Conservation (phyloP, 2,113 vertebrate species). For the Rhabdornis inornatus region DNA sequence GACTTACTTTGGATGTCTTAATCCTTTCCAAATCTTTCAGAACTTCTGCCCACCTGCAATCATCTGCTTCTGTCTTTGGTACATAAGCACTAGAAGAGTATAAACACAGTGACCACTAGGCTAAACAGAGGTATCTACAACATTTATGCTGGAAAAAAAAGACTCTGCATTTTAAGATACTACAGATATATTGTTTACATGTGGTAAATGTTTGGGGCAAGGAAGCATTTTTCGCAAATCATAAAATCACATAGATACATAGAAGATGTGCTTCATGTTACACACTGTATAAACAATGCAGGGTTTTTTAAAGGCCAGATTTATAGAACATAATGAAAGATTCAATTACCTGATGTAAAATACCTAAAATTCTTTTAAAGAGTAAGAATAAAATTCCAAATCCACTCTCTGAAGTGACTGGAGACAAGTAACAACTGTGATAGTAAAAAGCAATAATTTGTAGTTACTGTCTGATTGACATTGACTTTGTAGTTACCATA, state of each 20-base stretch:
- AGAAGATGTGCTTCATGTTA: background rate
- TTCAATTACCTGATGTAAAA: background rate
- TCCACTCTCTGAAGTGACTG: background rate
- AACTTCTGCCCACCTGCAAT: slow-evolving; percentile 47
- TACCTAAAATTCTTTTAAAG: background rate
- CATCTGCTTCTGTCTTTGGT: slow-evolving; percentile 58
- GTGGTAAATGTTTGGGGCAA: background rate
- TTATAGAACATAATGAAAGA: background rate
- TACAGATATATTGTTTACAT: background rate
- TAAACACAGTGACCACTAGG: background rate
- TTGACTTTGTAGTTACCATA: slow-evolving; percentile 66
- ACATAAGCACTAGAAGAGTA: slow-evolving; percentile 57
- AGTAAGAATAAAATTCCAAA: background rate
- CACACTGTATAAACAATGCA: background rate
- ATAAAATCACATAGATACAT: background rate
- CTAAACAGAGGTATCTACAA: background rate
- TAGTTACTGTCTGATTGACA: background rate
- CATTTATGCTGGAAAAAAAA: background rate
- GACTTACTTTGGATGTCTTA: slow-evolving; percentile 63
- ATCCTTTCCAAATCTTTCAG: slow-evolving; percentile 58
- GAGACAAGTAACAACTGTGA: background rate
- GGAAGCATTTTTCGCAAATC: background rate
- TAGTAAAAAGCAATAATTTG: background rate
- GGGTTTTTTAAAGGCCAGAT: background rate
- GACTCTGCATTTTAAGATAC: background rate